These are phyloP conservation scores for Morus bassanus DNA, from an alignment of 2,797 vertebrate species.

Conservation along the genomic window DNA sequence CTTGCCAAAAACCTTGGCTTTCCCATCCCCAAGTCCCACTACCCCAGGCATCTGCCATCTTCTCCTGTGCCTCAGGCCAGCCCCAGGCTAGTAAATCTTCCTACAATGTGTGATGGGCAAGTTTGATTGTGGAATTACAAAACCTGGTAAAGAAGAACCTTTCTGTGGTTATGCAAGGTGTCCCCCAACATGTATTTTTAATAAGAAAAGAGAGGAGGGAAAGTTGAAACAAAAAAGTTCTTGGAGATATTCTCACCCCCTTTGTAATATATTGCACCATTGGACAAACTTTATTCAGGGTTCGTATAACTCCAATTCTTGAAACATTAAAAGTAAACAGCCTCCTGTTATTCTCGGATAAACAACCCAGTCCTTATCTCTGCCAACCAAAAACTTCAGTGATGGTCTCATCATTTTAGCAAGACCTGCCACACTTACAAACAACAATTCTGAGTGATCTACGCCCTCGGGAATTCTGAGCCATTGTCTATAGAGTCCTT, in stretches of 20 bases:
- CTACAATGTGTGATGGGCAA: rapidly evolving
- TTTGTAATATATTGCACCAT: rapidly evolving
- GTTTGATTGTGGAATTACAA: background rate
- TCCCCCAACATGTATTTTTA: background rate
- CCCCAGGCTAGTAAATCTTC: background rate
- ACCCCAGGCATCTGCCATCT: background rate
- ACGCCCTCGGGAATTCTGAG: background rate
- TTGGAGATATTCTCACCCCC: background rate
- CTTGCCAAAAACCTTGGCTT: background rate
- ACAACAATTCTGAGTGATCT: background rate
- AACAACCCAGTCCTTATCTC: background rate
- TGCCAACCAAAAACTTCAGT: background rate
- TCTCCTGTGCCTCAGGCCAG: background rate
- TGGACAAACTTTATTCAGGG: background rate
- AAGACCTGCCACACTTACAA: background rate
- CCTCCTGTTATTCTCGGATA: background rate
- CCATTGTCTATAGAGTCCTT: background rate
- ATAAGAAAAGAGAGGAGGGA: background rate
- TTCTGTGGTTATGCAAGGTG: background rate
- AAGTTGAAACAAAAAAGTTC: background rate
- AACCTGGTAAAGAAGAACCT: background rate
- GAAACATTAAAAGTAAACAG: background rate
- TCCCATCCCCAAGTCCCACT: background rate
- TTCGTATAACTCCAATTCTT: background rate
- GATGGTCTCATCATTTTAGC: background rate